Evolutionary conservation across 2,113 vertebrate genomes (phyloP).

Genomic region (Lophius piscatorius): DNA sequence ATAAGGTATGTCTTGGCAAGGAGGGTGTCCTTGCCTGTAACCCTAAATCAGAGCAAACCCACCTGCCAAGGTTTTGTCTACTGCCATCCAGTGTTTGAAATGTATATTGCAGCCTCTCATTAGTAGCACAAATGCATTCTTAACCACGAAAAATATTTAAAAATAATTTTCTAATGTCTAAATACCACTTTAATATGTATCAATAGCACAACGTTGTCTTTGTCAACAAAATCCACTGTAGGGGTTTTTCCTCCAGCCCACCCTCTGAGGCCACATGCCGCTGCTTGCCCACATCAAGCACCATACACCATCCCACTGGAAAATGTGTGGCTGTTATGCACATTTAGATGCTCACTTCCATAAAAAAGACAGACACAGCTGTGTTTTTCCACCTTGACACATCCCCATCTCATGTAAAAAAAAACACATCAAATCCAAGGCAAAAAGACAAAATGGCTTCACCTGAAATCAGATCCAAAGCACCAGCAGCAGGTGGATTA

Average conservation of each 20-base stretch:
- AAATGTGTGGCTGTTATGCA: too few species aligned
- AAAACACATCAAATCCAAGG: background rate
- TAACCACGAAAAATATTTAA: background rate
- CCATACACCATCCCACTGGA: constrained; percentile 1
- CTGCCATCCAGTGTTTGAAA: constrained; percentile 34
- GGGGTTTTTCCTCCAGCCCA: constrained; percentile 2
- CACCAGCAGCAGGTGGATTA: too few species aligned
- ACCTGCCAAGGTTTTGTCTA: background rate
- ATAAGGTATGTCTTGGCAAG: constrained; percentile 1
- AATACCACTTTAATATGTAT: too few species aligned
- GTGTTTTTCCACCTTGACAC: constrained; percentile 10
- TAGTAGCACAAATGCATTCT: background rate
- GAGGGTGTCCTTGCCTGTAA: constrained; percentile 3
- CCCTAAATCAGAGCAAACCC: constrained; percentile 1
- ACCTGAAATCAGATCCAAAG: background rate
- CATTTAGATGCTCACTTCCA: too few species aligned
- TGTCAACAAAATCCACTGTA: background rate
- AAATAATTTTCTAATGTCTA: too few species aligned
- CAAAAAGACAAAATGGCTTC: constrained; percentile 18
- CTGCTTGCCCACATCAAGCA: constrained; percentile 15
- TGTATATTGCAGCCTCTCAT: background rate
- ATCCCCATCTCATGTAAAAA: constrained; percentile 8
- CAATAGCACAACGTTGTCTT: background rate
- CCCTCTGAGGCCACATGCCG: constrained; percentile 8
- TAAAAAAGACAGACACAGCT: background rate